Percentiles rank a stretch among this genome's conserved stretches.
Conservation (phyloP, 2,113 vertebrate species). For the Psammodynastes pulverulentus region DNA sequence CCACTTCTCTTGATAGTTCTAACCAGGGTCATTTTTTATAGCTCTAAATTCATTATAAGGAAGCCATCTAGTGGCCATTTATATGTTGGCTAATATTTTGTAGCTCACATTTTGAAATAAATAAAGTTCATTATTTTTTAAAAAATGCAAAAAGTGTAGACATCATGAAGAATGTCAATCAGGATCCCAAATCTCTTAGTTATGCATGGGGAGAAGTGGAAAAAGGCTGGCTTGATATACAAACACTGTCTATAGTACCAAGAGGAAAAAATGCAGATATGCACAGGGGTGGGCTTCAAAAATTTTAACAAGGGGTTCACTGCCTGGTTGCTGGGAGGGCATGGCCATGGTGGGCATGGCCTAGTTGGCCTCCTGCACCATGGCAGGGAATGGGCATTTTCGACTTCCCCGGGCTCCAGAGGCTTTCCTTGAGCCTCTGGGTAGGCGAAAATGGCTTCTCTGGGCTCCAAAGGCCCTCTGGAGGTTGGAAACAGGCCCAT, state of each 20-base stretch:
- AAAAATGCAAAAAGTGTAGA: background rate
- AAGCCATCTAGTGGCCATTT: constrained; percentile 49
- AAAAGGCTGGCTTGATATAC: background rate
- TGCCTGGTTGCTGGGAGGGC: too few species aligned
- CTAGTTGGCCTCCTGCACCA: too few species aligned
- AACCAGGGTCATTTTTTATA: background rate
- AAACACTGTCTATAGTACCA: background rate
- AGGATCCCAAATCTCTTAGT: background rate
- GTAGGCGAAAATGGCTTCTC: too few species aligned
- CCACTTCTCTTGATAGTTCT: background rate
- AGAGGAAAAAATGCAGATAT: background rate
- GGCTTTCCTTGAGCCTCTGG: too few species aligned
- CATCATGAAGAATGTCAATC: background rate
- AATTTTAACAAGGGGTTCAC: too few species aligned
- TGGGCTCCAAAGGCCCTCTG: too few species aligned
- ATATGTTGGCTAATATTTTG: background rate
- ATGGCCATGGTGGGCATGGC: too few species aligned
- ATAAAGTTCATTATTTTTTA: background rate
- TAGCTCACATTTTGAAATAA: background rate
- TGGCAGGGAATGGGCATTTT: too few species aligned
- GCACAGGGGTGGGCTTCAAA: too few species aligned
- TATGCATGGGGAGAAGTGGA: background rate
- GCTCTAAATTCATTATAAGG: background rate
- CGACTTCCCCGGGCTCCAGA: too few species aligned
- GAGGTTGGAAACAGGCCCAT: too few species aligned